Conservation (phyloP, 2,797 vertebrate genomes). For the Chromobotia macracanthus region DNA sequence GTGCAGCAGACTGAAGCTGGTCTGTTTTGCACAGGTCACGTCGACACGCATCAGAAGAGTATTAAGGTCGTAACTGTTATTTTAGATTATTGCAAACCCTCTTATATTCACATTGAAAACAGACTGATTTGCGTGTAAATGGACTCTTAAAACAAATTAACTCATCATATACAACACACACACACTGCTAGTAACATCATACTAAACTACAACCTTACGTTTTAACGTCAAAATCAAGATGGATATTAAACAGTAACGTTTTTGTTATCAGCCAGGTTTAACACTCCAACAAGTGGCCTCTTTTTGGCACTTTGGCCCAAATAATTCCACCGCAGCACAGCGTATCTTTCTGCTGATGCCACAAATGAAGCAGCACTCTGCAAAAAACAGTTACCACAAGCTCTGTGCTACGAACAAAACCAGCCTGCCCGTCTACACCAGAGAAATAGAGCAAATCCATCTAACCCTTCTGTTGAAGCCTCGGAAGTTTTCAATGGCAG, state of each 20-base stretch:
- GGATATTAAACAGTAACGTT: slow-evolving; percentile 34
- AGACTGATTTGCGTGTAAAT: slow-evolving; percentile 50
- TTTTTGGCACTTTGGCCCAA: slow-evolving; percentile 53
- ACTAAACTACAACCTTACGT: slow-evolving; percentile 34
- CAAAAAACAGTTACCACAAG: slow-evolving; percentile 36
- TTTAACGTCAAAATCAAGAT: slow-evolving; percentile 26
- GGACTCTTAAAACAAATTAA: slow-evolving; percentile 7
- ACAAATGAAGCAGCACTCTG: slow-evolving; percentile 50
- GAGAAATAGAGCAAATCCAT: slow-evolving; percentile 26
- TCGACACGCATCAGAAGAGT: slow-evolving; percentile 17
- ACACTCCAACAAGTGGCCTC: slow-evolving; percentile 46
- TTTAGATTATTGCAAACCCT: slow-evolving; percentile 51
- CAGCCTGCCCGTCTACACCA: slow-evolving; percentile 21
- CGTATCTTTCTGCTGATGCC: slow-evolving; percentile 59
- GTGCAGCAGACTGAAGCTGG: slow-evolving; percentile 36
- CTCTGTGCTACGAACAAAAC: slow-evolving; percentile 26
- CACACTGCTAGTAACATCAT: slow-evolving; percentile 34
- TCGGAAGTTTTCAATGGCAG: not conserved
- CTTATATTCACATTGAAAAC: slow-evolving; percentile 52
- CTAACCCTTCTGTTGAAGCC: slow-evolving; percentile 6
- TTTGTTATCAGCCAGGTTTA: slow-evolving; percentile 43
- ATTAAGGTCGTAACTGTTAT: slow-evolving; percentile 46
- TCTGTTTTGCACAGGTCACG: slow-evolving; percentile 1
- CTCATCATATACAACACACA: slow-evolving; percentile 43
- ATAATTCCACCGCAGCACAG: slow-evolving; percentile 54